Evolutionary conservation across 2,797 vertebrate genomes (phyloP), one percentile per base, ranked within the genome.

Genomic region (Phoeniculus purpureus): DNA sequence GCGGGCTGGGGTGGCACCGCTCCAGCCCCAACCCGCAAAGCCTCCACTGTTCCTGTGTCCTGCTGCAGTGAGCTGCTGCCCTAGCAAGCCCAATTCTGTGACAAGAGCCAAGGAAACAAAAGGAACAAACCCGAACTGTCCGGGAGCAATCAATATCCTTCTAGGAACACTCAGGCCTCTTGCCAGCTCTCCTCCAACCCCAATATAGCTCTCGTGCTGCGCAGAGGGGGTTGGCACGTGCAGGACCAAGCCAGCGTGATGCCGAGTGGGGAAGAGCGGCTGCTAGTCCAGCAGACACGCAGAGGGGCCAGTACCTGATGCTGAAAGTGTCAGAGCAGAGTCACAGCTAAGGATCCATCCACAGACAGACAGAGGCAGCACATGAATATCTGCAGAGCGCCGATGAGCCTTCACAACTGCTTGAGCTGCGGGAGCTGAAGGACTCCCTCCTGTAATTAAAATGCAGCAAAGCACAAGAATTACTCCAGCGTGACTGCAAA

Each of bases 131-230:
- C 32, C 2, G 4, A 92, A 95, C 60, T 91, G 81, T 82, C 89
- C 89, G 77, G 85, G 43, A 51, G 75, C 85, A 87, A 93, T 71
- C 84, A 89, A 7, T 87, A 67, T 85, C 90, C 76, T 90, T 95
- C 94, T 85, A 94, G 85, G 83, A 95, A 95, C 29, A 55, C 4
- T 32, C 59, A 85, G 70, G 81, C 78, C 73, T 75, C 75, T 60
- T 50, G 85, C 89, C 87, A 96, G 66, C 70, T 82, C 64, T 73
- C 81, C 37, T 21, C 59, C 60, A 78, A 60, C 23, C 48, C 76
- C 34, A 43, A 8, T 71, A 65, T 43, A 90, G 73, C 87, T 68
- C 52, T 72, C 56, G 62, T 85, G 71, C 65, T 43, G 71, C 31
- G 22, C 45, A 80, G 40, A 93, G 34, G n/a, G 61, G 40, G 40